phyloP scores from a whole-genome alignment of 2,888 invertebrate species.

The Parelbella ahira region DNA sequence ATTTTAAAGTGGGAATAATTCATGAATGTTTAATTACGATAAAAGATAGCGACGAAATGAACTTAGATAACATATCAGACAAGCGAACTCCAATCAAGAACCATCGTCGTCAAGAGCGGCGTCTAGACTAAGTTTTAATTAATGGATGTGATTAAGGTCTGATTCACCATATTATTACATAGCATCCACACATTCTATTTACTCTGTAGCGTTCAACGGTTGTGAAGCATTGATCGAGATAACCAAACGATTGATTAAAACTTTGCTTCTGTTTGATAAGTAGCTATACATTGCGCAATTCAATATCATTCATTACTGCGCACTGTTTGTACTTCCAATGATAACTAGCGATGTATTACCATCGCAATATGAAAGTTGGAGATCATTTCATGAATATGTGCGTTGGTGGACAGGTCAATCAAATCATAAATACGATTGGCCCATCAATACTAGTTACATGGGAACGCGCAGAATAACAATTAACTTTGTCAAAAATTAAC shows the following conservation, averaged over 20 bases:
- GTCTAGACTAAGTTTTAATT: constrained; percentile 23
- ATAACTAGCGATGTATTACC: constrained; percentile 3
- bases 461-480: constrained; percentile 40
- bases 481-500: constrained; percentile 42
- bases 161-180: background rate
- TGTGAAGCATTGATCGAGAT: background rate
- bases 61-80: constrained; percentile 5
- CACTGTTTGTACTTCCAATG: no score
- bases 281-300: constrained; percentile 9
- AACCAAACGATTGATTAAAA: background rate
- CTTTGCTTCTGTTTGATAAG: background rate
- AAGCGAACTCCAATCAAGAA: constrained; percentile 15
- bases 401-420: constrained; percentile 64
- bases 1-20: no score
- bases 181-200: background rate
- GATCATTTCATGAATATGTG: constrained; percentile 35
- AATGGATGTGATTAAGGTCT: constrained; percentile 11
- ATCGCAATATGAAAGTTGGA: background rate
- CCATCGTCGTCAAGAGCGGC: constrained; percentile 13
- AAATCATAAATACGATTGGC: constrained; percentile 56
- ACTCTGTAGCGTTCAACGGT: background rate
- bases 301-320: no score
- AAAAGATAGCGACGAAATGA: no score
- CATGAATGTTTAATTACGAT: no score
- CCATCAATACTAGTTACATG: constrained; percentile 38